These are phyloP conservation scores for Philhelius pedissequus DNA, from an alignment of 2,888 invertebrate species.

Conservation along the genomic window DNA sequence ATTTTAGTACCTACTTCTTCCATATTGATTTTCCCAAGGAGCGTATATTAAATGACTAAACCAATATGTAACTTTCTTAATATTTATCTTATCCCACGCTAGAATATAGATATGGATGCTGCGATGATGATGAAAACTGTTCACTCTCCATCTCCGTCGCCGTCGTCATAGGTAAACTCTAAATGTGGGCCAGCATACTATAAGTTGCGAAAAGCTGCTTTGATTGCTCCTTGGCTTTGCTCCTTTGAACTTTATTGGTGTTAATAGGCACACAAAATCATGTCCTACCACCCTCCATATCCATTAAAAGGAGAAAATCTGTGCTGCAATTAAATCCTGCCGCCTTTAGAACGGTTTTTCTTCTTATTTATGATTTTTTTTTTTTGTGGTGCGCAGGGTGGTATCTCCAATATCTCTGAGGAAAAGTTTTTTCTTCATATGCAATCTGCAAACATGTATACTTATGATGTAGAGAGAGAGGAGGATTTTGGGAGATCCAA, in stretches of 20 bases:
- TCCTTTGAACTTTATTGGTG: conserved; percentile 67
- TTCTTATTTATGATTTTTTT: neutral
- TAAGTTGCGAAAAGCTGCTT: conserved; percentile 49
- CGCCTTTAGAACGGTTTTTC: conserved; percentile 9
- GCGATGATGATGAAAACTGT: neutral
- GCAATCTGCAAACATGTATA: conserved; percentile 49
- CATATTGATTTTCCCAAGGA: conserved; percentile 31
- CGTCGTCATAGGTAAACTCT: conserved; percentile 24
- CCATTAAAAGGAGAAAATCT: neutral
- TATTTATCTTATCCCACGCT: conserved; percentile 51
- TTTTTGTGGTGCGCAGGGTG: neutral
- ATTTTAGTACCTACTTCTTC: neutral
- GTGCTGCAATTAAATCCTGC: conserved; percentile 54
- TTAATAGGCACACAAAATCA: conserved; percentile 67
- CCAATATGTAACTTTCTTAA: conserved; percentile 66
- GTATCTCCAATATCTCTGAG: conserved; percentile 60
- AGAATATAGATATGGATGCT: conserved; percentile 4
- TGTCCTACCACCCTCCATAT: conserved; percentile 16
- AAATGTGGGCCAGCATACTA: conserved; percentile 52
- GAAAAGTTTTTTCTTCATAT: conserved; percentile 45
- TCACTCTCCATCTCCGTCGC: no score
- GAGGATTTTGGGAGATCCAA: conserved; percentile 52
- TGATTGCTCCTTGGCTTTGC: conserved; percentile 64
- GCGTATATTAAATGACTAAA: conserved; percentile 58
- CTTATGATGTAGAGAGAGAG: neutral